These are phyloP conservation scores for Dissostichus mawsoni DNA, from an alignment of 2,113 vertebrate species.

Conservation along the genomic window DNA sequence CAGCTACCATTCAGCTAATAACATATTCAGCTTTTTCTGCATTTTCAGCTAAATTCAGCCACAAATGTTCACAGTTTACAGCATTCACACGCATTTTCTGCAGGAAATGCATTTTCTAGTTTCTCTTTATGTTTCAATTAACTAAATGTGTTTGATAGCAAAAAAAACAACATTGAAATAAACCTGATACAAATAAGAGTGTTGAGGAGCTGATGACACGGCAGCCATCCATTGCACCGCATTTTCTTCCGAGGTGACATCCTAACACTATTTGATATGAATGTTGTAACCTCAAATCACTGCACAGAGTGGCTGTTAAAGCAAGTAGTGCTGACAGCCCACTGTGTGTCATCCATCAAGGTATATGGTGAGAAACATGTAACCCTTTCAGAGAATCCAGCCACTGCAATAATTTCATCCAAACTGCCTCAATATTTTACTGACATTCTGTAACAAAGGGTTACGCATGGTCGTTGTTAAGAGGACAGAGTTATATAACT, in stretches of 20 bases:
- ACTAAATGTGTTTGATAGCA: background rate
- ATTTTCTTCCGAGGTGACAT: background rate
- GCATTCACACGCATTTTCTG: no score
- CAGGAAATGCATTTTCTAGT: background rate
- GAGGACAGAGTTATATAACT: constrained; percentile 9
- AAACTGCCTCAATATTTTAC: constrained; percentile 56
- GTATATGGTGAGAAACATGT: constrained; percentile 40
- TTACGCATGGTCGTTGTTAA: constrained; percentile 40
- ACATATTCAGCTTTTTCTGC: no score
- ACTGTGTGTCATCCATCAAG: constrained; percentile 52
- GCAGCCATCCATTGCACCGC: no score
- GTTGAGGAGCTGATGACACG: no score
- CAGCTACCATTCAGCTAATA: no score
- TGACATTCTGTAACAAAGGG: constrained; percentile 29
- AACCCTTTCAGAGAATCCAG: constrained; percentile 42
- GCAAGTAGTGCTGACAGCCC: constrained; percentile 38
- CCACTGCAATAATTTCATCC: constrained; percentile 49
- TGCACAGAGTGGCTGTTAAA: constrained; percentile 31
- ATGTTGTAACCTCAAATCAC: constrained; percentile 37
- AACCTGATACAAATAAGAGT: no score
- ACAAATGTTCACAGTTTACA: no score
- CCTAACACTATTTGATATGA: constrained; percentile 29
- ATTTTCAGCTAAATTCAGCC: no score
- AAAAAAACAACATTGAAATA: no score
- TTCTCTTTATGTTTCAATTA: background rate